Evolutionary conservation across 2,888 invertebrate genomes (phyloP).

Genomic region (Agrotis exclamationis): DNA sequence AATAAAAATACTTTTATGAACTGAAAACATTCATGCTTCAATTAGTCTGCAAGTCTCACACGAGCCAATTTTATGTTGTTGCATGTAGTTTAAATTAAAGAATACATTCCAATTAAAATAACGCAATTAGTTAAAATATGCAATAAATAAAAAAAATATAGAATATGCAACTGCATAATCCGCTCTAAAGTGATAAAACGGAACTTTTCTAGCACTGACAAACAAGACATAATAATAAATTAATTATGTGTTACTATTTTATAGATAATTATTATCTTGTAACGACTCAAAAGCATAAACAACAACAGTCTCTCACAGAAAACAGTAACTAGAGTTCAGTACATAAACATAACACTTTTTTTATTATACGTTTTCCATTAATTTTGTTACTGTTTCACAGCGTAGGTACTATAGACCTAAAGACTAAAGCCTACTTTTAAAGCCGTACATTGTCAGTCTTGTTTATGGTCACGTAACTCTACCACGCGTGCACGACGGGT

Average conservation of each 20-base stretch:
- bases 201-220: no score
- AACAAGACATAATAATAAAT: no score
- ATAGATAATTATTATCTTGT: neutral
- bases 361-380: neutral
- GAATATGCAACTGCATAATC: no score
- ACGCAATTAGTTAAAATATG: no score
- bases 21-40: no score
- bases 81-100: no score
- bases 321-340: neutral
- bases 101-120: no score
- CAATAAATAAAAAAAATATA: no score
- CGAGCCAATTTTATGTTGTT: no score
- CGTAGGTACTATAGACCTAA: neutral
- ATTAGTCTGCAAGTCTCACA: no score
- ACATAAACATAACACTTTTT: neutral
- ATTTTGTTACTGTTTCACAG: conserved; percentile 5
- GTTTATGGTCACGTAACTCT: conserved; percentile 52
- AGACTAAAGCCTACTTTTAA: conserved; percentile 26
- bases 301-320: neutral
- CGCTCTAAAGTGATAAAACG: neutral
- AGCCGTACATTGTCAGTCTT: conserved; percentile 41
- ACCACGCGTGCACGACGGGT: conserved; percentile 26
- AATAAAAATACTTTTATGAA: no score
- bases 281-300: neutral
- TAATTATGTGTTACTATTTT: neutral